Conservation (phyloP, 1,140 invertebrate species). For the Drosophila pandora region DNA sequence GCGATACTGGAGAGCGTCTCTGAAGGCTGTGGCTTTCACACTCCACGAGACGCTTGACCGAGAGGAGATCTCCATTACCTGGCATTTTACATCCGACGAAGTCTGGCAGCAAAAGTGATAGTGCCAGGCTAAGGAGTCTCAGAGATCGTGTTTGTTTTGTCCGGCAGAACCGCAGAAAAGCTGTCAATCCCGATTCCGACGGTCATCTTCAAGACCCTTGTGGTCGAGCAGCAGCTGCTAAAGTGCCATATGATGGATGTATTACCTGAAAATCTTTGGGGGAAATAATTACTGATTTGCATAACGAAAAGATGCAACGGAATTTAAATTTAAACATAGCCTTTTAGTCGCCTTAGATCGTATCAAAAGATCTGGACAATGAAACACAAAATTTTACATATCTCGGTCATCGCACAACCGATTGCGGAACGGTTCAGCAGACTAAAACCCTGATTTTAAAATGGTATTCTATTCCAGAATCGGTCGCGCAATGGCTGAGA, state of each 20-base stretch:
- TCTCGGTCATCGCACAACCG: no score
- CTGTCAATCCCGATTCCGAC: conserved; percentile 9
- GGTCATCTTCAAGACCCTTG: conserved; percentile 2
- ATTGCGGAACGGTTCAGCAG: no score
- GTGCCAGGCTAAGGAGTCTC: not conserved
- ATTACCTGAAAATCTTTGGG: conserved; percentile 7
- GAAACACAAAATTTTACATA: no score
- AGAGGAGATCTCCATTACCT: conserved; percentile 43
- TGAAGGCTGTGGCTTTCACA: conserved; percentile 47
- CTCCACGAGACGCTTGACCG: conserved; percentile 22
- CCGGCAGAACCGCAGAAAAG: conserved; percentile 44
- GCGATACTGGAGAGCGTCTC: not conserved
- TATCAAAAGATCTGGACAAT: no score
- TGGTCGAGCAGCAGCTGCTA: conserved; percentile 35
- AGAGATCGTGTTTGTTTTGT: conserved; percentile 35
- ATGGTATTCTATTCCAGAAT: no score
- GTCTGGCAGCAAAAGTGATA: conserved; percentile 20
- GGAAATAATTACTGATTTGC: not conserved
- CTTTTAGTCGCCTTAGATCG: no score
- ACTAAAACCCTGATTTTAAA: no score
- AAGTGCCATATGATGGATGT: conserved; percentile 20
- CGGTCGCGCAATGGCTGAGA: no score
- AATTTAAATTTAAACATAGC: not conserved
- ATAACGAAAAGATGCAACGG: not conserved
- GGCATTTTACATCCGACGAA: conserved; percentile 7